Base-by-base conservation (phyloP, 2,113 vertebrate species). In the Cheilinus undulatus region DNA sequence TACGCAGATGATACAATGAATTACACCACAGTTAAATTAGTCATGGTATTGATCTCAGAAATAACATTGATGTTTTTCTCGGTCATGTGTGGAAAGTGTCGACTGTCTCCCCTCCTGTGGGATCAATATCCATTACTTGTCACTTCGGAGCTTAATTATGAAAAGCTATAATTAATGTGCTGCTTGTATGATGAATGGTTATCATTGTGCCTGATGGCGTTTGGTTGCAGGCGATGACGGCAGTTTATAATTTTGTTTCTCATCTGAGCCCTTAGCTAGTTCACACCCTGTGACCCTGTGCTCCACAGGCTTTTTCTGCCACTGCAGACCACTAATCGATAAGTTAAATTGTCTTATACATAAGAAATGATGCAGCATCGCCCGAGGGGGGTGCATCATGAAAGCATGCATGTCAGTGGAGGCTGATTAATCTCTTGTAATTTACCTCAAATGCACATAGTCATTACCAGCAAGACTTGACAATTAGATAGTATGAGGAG, bases 131-230 rank as follows among this genome's bases (percentile, higher is more conserved):
- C 66, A 84, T 61, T 78, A 58, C 38, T 40, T 72, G 85, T 86
- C 77, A 69, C 24, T 68, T 82, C 61, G 32, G 45, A 23, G n/a
- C 62, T 76, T 68, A 64, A 86, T 88, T 85, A 87, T 86, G 48
- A 83, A 70, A 60, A 57, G 50, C 71, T 81, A 10, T 78, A 89
- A 86, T 89, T 75, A 88, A 88, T 80, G 73, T 10, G 40, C 46
- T 22, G 50, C 38, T 38, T 30, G 22, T 69, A 43, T 88, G 74
- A 89, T 86, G 72, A 82, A 88, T 85, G 61, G 66, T n/a, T 52
- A 65, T 78, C 70, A 50, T 67, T 83, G 68, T 56, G 59, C 5
- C 3, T 20, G 53, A 60, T 53, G 53, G 60, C 12, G 23, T 56
- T 30, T 12, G 15, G 58, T 54, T n/a, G 53, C 57, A 15, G 28